Conservation (phyloP, 2,888 invertebrate species). For the Eupithecia subfuscata region DNA sequence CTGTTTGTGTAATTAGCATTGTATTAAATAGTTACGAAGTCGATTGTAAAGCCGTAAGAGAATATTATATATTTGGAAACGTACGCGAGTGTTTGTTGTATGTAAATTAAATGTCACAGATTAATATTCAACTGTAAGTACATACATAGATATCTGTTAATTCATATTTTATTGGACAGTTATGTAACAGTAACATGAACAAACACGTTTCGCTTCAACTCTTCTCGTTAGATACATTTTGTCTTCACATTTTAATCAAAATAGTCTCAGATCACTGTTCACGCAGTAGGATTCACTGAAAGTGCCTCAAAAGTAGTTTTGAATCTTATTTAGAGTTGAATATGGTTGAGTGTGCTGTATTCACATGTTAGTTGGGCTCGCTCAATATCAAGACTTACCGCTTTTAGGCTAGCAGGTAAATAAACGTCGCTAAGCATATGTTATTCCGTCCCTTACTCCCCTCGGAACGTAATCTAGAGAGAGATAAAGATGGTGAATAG, state of each 20-base stretch:
- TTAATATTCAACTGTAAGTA: constrained; percentile 74
- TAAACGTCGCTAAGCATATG: constrained; percentile 25
- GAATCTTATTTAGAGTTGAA: constrained; percentile 53
- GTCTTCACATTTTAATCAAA: constrained; percentile 46
- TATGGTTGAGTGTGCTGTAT: constrained; percentile 75
- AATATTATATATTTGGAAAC: constrained; percentile 81
- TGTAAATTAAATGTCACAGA: constrained; percentile 75
- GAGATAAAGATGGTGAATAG: constrained; percentile 4
- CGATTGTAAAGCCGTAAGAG: constrained; percentile 78
- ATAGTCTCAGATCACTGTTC: constrained; percentile 51
- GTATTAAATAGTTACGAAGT: constrained; percentile 77
- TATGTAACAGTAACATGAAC: constrained; percentile 68
- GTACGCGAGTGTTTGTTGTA: constrained; percentile 80
- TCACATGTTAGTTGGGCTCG: constrained; percentile 79
- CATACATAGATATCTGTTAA: constrained; percentile 68
- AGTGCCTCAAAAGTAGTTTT: constrained; percentile 58
- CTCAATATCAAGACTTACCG: constrained; percentile 83
- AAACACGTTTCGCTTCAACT: constrained; percentile 75
- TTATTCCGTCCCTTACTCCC: neutral
- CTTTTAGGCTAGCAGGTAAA: constrained; percentile 56
- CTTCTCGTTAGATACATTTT: constrained; percentile 50
- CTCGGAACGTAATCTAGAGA: neutral
- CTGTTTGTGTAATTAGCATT: constrained; percentile 77
- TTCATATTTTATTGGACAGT: constrained; percentile 68
- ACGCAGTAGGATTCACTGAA: constrained; percentile 59